Percentiles rank a stretch among this genome's conserved stretches.
These are phyloP conservation scores for Euzophera pinguis DNA, from an alignment of 2,888 invertebrate genomes.

Conservation along the genomic window DNA sequence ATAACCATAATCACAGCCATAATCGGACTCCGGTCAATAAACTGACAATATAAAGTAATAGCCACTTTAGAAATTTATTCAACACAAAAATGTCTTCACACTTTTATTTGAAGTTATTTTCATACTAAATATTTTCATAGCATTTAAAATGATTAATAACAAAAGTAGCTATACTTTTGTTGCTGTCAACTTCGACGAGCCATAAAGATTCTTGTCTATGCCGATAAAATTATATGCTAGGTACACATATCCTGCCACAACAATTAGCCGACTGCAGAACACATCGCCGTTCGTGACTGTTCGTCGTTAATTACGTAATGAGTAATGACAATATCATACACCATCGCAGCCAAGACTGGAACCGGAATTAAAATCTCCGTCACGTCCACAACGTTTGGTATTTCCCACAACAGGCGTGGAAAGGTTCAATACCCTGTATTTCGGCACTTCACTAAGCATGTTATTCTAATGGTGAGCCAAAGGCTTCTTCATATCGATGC, in stretches of 20 bases:
- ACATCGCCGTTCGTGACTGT: conserved; percentile 10
- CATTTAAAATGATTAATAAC: too few species aligned
- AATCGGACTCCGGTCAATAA: background rate
- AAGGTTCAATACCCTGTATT: conserved; percentile 38
- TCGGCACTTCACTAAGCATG: conserved; percentile 19
- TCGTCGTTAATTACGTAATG: conserved; percentile 6
- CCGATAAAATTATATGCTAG: background rate
- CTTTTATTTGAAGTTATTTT: too few species aligned
- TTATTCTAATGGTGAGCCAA: conserved; percentile 17
- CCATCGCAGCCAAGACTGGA: conserved; percentile 15
- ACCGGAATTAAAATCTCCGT: conserved; percentile 41
- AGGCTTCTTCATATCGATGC: conserved; percentile 21
- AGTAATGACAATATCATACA: conserved; percentile 9
- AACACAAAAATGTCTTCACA: too few species aligned
- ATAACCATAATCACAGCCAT: background rate
- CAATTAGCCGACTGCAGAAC: conserved; percentile 5
- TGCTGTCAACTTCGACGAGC: too few species aligned
- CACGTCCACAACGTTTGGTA: conserved; percentile 41
- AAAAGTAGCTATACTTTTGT: too few species aligned
- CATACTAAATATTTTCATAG: too few species aligned
- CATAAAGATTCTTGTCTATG: background rate
- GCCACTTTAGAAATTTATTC: too few species aligned
- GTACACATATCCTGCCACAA: background rate
- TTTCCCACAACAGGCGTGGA: conserved; percentile 39
- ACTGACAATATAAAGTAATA: background rate